Conservation (phyloP, 2,113 vertebrate species). For the Rhinolophus ferrumequinum region DNA sequence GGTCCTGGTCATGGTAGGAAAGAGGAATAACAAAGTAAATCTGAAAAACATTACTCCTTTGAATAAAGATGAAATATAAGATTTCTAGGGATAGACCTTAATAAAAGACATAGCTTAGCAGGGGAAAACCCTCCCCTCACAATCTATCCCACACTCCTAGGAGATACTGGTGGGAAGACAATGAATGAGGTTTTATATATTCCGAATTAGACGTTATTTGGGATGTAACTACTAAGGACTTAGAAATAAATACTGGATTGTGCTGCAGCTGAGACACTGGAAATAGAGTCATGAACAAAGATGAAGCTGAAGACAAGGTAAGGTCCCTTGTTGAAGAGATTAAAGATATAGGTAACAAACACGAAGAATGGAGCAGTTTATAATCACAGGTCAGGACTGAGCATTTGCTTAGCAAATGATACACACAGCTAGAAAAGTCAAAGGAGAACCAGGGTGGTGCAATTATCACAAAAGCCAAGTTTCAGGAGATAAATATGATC, state of each 20-base stretch:
- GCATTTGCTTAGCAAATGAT: constrained; percentile 1
- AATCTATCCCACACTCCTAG: not conserved
- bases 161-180: not conserved
- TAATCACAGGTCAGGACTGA: not conserved
- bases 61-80: not conserved
- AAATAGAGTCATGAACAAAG: not conserved
- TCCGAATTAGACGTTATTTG: not conserved
- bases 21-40: not conserved
- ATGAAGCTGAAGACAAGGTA: not conserved
- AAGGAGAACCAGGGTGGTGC: not conserved
- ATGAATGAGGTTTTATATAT: not conserved
- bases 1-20: not conserved
- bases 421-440: constrained; percentile 15
- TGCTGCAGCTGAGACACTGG: not conserved
- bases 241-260: not conserved
- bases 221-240: not conserved
- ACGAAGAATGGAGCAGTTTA: not conserved
- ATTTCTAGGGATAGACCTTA: not conserved
- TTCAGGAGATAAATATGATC: not conserved
- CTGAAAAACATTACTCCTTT: not conserved
- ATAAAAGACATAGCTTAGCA: not conserved
- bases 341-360: not conserved
- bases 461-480: not conserved
- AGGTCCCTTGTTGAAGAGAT: not conserved
- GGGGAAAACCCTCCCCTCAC: not conserved